Evolutionary conservation across 1,140 invertebrate genomes (phyloP), one percentile per base, ranked within the genome.

Genomic region (Cotesia glomerata): DNA sequence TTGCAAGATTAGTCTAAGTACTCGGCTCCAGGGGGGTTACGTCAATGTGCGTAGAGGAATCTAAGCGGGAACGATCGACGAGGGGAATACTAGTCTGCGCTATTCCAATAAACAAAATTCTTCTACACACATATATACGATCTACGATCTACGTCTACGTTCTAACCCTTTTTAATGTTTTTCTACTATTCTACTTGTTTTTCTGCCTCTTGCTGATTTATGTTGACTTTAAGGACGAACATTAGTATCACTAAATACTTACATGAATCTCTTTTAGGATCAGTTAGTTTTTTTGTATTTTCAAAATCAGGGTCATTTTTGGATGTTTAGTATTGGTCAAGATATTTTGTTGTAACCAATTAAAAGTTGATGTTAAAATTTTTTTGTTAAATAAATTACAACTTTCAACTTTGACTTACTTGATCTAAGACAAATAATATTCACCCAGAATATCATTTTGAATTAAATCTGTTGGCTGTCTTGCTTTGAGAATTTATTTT

Each of bases 1-100:
- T 80, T 77, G 75, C 75, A 63, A 78, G 77, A 80, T 80, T 80
- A 78, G 76, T 76, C 75, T 73, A 76, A 77, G 74, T 77, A 77
- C 72, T 75, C 69, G 69, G 74, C 71, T 68, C 69, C 69, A 73
- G 54, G 35, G 64, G 62, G 67, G 51, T 73, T 68, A 66, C 72
- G 54, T 74, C 70, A 74, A 77, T 78, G 69, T 65, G 62, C 71
- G 49, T 35, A 61, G 71, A 73, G 73, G 74, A 76, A 26, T 26
- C 26, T 26, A 26, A 2, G 58, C 65, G 59, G 56, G 61, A 68
- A 75, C 59, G 35, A 62, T 34, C 35, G 64, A 34, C 54, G 5
- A 49, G 65, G 34, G 36, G 69, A 35, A 45, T 45, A 45, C 39
- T 8, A 45, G 7, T 45, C 7, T 45, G 11, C 39, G 11, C 39